These are phyloP conservation scores for Himalopsyche japonica DNA, from an alignment of 2,888 invertebrate species.

Conservation along the genomic window DNA sequence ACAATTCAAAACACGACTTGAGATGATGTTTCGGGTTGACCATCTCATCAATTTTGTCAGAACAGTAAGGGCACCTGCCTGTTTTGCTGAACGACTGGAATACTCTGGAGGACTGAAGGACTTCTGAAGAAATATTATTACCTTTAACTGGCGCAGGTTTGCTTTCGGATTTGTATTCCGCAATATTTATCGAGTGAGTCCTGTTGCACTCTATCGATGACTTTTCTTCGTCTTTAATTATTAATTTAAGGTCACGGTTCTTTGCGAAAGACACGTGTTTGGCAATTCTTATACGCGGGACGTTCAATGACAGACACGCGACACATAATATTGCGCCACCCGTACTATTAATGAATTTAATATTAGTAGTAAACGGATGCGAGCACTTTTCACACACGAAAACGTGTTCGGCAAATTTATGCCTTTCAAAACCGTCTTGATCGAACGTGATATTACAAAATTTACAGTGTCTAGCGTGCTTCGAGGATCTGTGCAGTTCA, in stretches of 20 bases:
- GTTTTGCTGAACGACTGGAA: neutral
- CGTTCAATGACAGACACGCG: neutral
- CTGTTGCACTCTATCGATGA: no score
- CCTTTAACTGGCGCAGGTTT: no score
- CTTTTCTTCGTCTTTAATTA: no score
- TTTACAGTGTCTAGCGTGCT: constrained; percentile 7
- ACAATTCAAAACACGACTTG: neutral
- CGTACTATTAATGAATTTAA: constrained; percentile 4
- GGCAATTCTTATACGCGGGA: no score
- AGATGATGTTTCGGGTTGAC: neutral
- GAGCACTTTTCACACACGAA: constrained; percentile 10
- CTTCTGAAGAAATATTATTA: no score
- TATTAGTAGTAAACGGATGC: constrained; percentile 4
- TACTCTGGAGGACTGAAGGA: no score
- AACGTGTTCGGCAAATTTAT: constrained; percentile 9
- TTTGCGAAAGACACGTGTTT: no score
- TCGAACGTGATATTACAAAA: constrained; percentile 6
- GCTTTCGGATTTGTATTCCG: no score
- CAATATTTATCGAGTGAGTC: no score
- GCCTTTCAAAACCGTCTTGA: constrained; percentile 4
- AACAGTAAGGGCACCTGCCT: neutral
- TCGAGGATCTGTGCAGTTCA: constrained; percentile 2
- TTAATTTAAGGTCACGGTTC: no score
- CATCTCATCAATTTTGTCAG: neutral
- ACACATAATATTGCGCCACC: neutral